Conservation (phyloP, 1,140 invertebrate genomes). For the Drosophila sechellia region DNA sequence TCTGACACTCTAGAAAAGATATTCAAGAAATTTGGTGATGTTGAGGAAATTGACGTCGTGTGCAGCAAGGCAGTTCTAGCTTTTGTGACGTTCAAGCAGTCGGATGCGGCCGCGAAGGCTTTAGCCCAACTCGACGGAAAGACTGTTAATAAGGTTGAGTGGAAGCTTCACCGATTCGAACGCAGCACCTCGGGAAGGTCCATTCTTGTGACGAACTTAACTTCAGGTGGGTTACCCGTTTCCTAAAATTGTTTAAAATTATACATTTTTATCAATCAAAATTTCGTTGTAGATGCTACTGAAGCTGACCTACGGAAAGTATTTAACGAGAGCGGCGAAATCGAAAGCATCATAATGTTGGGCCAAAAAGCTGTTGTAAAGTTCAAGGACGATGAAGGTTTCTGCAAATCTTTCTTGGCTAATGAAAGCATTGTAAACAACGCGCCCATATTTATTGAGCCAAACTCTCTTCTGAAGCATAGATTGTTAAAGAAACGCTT, state of each 20-base stretch:
- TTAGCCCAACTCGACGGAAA: conserved; percentile 53
- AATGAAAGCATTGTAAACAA: conserved; percentile 49
- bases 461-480: conserved; percentile 57
- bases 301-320: conserved; percentile 32
- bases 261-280: neutral
- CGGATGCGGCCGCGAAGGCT: conserved; percentile 48
- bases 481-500: conserved; percentile 3
- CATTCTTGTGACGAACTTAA: conserved; percentile 53
- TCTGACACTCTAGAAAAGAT: conserved; percentile 41
- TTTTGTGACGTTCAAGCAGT: conserved; percentile 58
- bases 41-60: conserved; percentile 42
- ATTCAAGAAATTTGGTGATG: conserved; percentile 63
- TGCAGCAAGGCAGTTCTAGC: conserved; percentile 51
- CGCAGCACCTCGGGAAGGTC: conserved; percentile 4
- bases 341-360: conserved; percentile 39
- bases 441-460: conserved; percentile 64
- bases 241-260: too few relatives aligned
- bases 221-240: conserved; percentile 21
- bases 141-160: conserved; percentile 39
- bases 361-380: conserved; percentile 38
- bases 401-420: conserved; percentile 69
- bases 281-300: conserved; percentile 20
- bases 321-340: conserved; percentile 51
- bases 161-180: conserved; percentile 45
- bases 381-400: conserved; percentile 55